Evolutionary conservation across 2,888 invertebrate genomes (phyloP), one percentile per base, ranked within the genome.

Genomic region (Proisotoma minuta): DNA sequence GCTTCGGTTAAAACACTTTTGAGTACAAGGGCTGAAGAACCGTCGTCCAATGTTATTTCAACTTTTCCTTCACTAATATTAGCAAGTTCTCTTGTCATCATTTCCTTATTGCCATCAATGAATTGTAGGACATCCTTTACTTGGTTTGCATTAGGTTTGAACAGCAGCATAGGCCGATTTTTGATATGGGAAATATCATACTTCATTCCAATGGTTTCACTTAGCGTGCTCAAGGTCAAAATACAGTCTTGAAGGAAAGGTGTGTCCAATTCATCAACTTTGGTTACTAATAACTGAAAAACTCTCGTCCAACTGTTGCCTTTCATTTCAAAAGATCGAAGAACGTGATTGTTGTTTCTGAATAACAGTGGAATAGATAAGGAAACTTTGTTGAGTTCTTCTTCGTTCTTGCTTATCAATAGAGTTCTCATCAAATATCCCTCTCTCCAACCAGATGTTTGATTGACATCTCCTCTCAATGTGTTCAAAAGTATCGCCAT

Each of bases 381-480:
- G 20, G 58, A 28, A 12, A 59, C 56, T 18, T 51, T 63, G 2
- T 57, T 29, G 26, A 62, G 56, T 54, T 65, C 62, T 15, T 57
- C 57, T 12, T 51, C 28, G 1, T 54, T 59, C 40, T 60, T 51
- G 18, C 58, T 66, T 3, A 66, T 57, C 2, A 68, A 26, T 22
- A 66, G 47, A 2, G 51, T 52, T 26, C 68, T 43, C 43, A 66
- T 51, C 20, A 68, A 47, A 43, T 50, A 62, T n/a, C 68, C 68
- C 49, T 68, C 65, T 20, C 68, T 58, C 68, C 68, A 68, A n/a
- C 68, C 68, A 2, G 66, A 63, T 43, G 65, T 65, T 10, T 63
- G 53, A 49, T 68, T 66, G 54, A 54, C 57, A 10, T 56, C 23
- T 15, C 65, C 68, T 22, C 53, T 48, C 40, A 65, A 54, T 28